Conservation (phyloP, 2,113 vertebrate genomes). For the Hippotragus niger region DNA sequence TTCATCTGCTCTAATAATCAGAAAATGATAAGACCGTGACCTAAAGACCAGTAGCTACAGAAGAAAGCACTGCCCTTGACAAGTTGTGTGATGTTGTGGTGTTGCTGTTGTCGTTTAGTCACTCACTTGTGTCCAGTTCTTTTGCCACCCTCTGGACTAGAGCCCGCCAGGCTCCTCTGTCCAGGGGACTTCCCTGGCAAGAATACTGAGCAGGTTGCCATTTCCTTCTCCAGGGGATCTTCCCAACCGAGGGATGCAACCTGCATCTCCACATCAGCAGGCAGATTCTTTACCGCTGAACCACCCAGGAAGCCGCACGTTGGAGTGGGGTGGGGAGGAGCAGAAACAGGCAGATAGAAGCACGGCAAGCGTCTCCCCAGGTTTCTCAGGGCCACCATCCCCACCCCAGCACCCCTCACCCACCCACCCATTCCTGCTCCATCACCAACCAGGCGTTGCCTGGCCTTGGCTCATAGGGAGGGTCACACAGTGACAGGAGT, state of each 20-base stretch:
- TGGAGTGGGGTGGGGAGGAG: not conserved
- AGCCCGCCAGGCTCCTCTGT: not conserved
- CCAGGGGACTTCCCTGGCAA: not conserved
- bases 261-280: not conserved
- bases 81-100: not conserved
- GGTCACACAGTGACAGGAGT: too few relatives aligned
- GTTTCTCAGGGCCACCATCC: not conserved
- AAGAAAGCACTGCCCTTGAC: not conserved
- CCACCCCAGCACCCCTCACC: not conserved
- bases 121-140: not conserved
- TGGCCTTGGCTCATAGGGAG: not conserved
- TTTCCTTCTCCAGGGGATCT: not conserved
- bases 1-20: conserved; percentile 54
- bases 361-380: not conserved
- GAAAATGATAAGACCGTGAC: conserved; percentile 2
- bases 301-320: not conserved
- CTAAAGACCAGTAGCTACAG: not conserved
- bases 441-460: fast-evolving
- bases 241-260: not conserved
- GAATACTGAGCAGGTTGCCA: not conserved
- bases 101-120: not conserved
- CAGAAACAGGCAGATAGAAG: not conserved
- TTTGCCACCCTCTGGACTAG: not conserved
- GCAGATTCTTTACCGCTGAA: not conserved
- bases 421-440: not conserved